phyloP scores from a whole-genome alignment of 2,888 invertebrate species.

The Sminthurides aquaticus region DNA sequence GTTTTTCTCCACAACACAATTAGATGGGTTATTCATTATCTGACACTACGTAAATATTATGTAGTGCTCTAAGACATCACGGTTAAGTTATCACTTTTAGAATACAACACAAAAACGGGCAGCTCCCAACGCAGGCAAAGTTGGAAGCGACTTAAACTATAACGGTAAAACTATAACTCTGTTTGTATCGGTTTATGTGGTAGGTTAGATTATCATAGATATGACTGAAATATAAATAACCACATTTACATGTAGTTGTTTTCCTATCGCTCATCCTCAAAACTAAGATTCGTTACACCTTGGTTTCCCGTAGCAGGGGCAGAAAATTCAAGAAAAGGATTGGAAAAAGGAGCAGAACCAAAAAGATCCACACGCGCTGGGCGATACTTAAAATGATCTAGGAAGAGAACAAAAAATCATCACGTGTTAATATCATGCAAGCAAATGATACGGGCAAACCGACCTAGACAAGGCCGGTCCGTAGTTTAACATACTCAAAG shows the following conservation, averaged over 20 bases:
- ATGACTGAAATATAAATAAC: not conserved
- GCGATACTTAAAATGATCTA: slow-evolving; percentile 32
- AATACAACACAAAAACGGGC: no score
- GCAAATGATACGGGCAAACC: not conserved
- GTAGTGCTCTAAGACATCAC: no score
- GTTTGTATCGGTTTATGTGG: no score
- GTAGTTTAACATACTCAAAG: no score
- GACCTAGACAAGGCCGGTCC: not conserved
- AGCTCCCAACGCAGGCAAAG: no score
- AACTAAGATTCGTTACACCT: slow-evolving; percentile 28
- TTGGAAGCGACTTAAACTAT: no score
- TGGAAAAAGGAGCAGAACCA: slow-evolving; percentile 66
- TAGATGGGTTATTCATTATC: no score
- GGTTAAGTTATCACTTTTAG: no score
- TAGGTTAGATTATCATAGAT: no score
- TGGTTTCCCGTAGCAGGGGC: slow-evolving; percentile 14
- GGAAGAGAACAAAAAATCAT: slow-evolving; percentile 14
- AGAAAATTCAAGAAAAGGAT: slow-evolving; percentile 32
- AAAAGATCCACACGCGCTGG: slow-evolving; percentile 65
- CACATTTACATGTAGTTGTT: not conserved
- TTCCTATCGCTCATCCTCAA: slow-evolving; percentile 26
- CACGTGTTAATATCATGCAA: slow-evolving; percentile 11
- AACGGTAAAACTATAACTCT: no score
- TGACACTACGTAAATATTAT: no score
- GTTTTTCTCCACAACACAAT: no score